Percentiles rank a stretch among this genome's conserved stretches.
Evolutionary conservation across 2,888 invertebrate genomes (phyloP).

Genomic region (Watsonalla binaria): DNA sequence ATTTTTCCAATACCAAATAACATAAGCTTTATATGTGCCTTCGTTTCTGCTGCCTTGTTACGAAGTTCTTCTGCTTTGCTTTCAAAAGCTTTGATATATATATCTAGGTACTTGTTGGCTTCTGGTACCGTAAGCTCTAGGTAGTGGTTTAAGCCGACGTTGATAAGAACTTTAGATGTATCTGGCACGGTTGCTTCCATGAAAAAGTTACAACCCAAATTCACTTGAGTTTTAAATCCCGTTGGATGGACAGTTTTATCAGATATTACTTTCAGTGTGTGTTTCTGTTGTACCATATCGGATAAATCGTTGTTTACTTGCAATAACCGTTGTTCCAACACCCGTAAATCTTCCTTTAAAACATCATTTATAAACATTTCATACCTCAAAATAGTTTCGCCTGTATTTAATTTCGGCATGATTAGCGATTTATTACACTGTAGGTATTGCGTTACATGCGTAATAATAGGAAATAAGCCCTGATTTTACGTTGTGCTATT

Average conservation of each 20-base stretch:
- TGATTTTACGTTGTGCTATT: too few relatives aligned
- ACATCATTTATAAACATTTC: conserved; percentile 89
- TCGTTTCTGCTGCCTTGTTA: conserved; percentile 83
- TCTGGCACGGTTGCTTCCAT: conserved; percentile 86
- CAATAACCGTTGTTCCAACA: conserved; percentile 79
- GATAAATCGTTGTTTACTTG: conserved; percentile 82
- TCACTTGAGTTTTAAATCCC: conserved; percentile 77
- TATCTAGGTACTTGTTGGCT: conserved; percentile 84
- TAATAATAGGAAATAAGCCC: too few relatives aligned
- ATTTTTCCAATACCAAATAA: conserved; percentile 83
- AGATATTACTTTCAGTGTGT: conserved; percentile 81
- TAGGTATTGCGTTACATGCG: too few relatives aligned
- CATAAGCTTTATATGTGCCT: conserved; percentile 88
- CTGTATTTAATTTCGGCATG: conserved; percentile 41
- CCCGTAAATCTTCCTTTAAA: conserved; percentile 83
- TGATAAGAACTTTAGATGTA: conserved; percentile 81
- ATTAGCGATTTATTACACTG: neutral
- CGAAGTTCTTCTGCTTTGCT: conserved; percentile 80
- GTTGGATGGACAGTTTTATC: conserved; percentile 71
- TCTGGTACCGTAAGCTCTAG: conserved; percentile 85
- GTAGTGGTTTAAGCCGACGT: conserved; percentile 87
- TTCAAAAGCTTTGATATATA: conserved; percentile 82
- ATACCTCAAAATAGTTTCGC: conserved; percentile 62
- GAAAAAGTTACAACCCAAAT: conserved; percentile 91
- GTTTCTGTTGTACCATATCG: conserved; percentile 86